Evolutionary conservation across 92 coral and sea anemone genomes (phyloP).

Genomic region (Porites rus): DNA sequence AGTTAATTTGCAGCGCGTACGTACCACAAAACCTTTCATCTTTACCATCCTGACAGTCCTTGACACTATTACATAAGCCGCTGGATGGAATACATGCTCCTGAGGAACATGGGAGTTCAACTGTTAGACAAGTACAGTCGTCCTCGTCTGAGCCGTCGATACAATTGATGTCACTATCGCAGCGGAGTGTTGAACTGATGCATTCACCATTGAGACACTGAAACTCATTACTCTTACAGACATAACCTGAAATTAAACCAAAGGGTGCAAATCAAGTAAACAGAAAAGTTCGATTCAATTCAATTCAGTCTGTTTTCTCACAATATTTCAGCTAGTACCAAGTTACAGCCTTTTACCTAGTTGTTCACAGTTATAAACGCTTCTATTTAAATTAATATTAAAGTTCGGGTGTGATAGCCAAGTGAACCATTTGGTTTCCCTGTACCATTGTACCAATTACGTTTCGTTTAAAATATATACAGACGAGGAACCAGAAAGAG

Average conservation of each 20-base stretch:
- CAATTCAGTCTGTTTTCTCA: no score
- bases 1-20: not conserved
- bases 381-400: no score
- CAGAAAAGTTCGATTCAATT: not conserved
- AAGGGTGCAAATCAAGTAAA: not conserved
- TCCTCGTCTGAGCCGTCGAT: constrained; percentile 65
- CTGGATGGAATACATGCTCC: constrained; percentile 56
- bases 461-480: no score
- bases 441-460: no score
- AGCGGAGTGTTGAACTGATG: constrained; percentile 48
- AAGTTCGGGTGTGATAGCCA: no score
- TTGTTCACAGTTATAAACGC: no score
- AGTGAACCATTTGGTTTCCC: no score
- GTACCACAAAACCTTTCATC: constrained; percentile 74
- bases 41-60: constrained; percentile 61
- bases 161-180: constrained; percentile 67
- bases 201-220: constrained; percentile 66
- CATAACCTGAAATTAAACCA: constrained; percentile 22
- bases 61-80: constrained; percentile 56
- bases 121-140: constrained; percentile 62
- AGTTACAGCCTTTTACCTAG: no score
- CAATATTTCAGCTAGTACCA: no score
- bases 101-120: constrained; percentile 60
- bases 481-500: no score
- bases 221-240: constrained; percentile 46